Percentiles rank a stretch among this genome's conserved stretches.
Evolutionary conservation across 2,888 invertebrate genomes (phyloP).

Genomic region (Vannuccia rotundouncinata): DNA sequence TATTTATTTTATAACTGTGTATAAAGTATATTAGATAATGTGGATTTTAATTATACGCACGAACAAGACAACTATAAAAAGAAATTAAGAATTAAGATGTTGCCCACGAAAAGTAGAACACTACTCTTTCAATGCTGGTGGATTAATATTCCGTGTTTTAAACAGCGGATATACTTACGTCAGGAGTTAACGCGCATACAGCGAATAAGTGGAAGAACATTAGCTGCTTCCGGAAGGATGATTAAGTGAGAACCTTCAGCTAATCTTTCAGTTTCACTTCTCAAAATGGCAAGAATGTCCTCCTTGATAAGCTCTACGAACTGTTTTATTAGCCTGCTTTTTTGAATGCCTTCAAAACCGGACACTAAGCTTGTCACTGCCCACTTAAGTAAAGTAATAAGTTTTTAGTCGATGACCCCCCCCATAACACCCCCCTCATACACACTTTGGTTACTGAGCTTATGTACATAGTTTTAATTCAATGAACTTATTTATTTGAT

Average conservation of each 20-base stretch:
- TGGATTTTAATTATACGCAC: too few relatives aligned
- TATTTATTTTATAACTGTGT: too few relatives aligned
- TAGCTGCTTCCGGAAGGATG: neutral
- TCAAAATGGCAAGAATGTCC: neutral
- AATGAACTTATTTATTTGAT: too few relatives aligned
- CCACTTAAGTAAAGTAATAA: neutral
- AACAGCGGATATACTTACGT: neutral
- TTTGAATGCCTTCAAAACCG: neutral
- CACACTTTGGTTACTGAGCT: too few relatives aligned
- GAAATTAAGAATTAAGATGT: too few relatives aligned
- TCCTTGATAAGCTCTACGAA: neutral
- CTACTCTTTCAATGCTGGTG: too few relatives aligned
- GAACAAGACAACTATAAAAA: too few relatives aligned
- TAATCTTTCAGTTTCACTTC: neutral
- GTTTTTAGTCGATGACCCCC: neutral
- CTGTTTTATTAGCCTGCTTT: neutral
- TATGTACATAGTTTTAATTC: too few relatives aligned
- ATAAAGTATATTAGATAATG: too few relatives aligned
- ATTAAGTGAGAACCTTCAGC: neutral
- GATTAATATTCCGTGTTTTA: constrained; percentile 5
- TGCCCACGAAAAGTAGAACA: too few relatives aligned
- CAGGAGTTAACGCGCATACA: neutral
- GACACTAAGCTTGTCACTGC: neutral
- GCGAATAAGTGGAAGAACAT: neutral
- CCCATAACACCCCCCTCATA: too few relatives aligned